Evolutionary conservation across 2,113 vertebrate species (phyloP).

Genomic region (Xenus cinereus): DNA sequence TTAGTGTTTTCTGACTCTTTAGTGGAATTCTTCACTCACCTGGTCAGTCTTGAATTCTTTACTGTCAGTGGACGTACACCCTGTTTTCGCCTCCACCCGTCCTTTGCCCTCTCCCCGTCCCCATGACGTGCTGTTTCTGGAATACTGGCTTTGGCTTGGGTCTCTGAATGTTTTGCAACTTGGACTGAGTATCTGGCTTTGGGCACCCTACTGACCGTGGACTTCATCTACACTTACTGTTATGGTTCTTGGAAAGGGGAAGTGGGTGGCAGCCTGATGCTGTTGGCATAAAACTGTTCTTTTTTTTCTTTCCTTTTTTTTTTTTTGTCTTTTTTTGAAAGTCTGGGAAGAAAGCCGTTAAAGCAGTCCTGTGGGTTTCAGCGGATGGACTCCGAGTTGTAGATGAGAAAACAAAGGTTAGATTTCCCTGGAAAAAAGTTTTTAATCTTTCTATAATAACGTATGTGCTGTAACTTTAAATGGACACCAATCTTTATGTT

Average conservation of each 20-base stretch:
- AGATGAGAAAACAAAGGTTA: constrained; percentile 99
- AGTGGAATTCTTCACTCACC: constrained; percentile 65
- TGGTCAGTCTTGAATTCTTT: constrained; percentile 69
- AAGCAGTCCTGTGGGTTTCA: constrained; percentile 95
- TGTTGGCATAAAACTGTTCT: constrained; percentile 2
- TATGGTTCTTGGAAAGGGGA: constrained; percentile 69
- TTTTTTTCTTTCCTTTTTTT: neutral
- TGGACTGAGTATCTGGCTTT: constrained; percentile 75
- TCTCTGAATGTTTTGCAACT: constrained; percentile 75
- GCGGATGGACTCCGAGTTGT: constrained; percentile 97
- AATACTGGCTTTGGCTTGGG: constrained; percentile 73
- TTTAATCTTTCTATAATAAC: neutral
- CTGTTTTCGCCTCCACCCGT: constrained; percentile 60
- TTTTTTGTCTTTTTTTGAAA: constrained; percentile 64
- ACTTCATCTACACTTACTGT: constrained; percentile 70
- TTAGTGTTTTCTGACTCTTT: constrained; percentile 66
- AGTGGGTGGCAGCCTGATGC: neutral
- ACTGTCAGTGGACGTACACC: constrained; percentile 64
- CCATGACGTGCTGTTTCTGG: constrained; percentile 63
- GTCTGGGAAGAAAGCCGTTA: constrained; percentile 96
- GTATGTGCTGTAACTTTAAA: neutral
- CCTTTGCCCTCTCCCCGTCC: constrained; percentile 22
- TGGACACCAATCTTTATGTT: neutral
- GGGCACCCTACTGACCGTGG: constrained; percentile 72
- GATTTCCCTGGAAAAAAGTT: constrained; percentile 8